phyloP scores from a whole-genome alignment of 2,797 vertebrate genomes.

The Hafferia zeledoni region DNA sequence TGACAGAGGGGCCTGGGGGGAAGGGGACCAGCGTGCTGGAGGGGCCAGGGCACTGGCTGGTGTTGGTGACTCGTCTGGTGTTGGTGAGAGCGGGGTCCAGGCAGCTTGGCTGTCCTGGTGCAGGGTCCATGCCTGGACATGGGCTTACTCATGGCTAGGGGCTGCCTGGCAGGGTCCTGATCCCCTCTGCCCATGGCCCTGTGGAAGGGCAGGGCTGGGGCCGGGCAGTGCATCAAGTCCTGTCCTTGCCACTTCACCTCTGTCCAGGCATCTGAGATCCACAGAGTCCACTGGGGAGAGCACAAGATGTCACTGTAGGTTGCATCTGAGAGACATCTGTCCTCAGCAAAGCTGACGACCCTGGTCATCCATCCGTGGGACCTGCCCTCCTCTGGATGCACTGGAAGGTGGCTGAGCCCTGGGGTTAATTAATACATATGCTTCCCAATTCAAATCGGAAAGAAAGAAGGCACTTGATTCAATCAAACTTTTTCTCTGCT shows the following conservation, averaged over 20 bases:
- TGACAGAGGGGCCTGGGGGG: accelerated
- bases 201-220: neutral
- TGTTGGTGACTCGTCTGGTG: neutral
- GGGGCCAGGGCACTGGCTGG: neutral
- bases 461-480: slow-evolving; percentile 30
- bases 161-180: neutral
- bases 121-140: neutral
- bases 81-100: accelerated
- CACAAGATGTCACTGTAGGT: neutral
- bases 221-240: neutral
- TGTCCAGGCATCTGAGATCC: accelerated
- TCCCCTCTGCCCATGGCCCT: neutral
- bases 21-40: accelerated
- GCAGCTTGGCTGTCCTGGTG: accelerated
- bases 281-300: neutral
- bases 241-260: neutral
- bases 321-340: neutral
- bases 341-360: neutral
- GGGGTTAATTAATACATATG: slow-evolving; percentile 41
- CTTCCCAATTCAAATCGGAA: slow-evolving; percentile 51
- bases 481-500: neutral
- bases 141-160: neutral
- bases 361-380: neutral
- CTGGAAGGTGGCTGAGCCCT: neutral
- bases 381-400: neutral